These are phyloP conservation scores for Gadopsis bispinosus DNA, from an alignment of 2,797 vertebrate species.

Conservation along the genomic window DNA sequence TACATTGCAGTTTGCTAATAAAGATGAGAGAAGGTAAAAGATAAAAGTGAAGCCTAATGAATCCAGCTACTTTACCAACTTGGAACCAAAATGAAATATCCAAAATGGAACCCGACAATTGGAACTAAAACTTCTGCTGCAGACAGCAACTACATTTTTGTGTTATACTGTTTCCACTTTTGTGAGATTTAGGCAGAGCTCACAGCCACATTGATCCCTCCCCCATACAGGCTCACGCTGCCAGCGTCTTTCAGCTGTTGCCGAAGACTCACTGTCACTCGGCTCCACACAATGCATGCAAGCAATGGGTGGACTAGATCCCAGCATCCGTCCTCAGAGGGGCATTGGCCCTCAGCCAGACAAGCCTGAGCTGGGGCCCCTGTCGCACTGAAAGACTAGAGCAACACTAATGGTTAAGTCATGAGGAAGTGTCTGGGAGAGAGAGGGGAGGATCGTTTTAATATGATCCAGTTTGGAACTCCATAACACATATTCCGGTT, in stretches of 20 bases:
- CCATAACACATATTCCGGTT: slow-evolving; percentile 77
- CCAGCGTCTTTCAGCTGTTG: slow-evolving; percentile 81
- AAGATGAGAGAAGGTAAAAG: not conserved
- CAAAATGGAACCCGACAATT: not conserved
- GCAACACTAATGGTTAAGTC: slow-evolving; percentile 80
- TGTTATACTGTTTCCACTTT: slow-evolving; percentile 60
- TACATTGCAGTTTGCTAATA: not conserved
- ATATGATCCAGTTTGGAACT: slow-evolving; percentile 80
- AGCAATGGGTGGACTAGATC: slow-evolving; percentile 74
- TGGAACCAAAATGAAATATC: not conserved
- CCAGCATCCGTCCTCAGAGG: slow-evolving; percentile 75
- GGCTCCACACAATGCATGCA: slow-evolving; percentile 65
- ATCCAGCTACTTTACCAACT: not conserved
- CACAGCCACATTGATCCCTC: slow-evolving; percentile 54
- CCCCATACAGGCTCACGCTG: slow-evolving; percentile 54
- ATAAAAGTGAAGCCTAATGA: not conserved
- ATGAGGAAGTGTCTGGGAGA: slow-evolving; percentile 42
- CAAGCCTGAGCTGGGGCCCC: slow-evolving; percentile 54
- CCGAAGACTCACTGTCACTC: slow-evolving; percentile 81
- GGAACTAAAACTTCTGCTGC: not conserved
- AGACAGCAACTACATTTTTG: slow-evolving; percentile 45
- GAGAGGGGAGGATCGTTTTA: slow-evolving; percentile 52
- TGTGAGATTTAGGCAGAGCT: slow-evolving; percentile 60
- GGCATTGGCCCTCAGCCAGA: slow-evolving; percentile 77
- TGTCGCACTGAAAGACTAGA: slow-evolving; percentile 74